phyloP scores from a whole-genome alignment of 2,888 invertebrate species.

The Temnothorax ravouxi region DNA sequence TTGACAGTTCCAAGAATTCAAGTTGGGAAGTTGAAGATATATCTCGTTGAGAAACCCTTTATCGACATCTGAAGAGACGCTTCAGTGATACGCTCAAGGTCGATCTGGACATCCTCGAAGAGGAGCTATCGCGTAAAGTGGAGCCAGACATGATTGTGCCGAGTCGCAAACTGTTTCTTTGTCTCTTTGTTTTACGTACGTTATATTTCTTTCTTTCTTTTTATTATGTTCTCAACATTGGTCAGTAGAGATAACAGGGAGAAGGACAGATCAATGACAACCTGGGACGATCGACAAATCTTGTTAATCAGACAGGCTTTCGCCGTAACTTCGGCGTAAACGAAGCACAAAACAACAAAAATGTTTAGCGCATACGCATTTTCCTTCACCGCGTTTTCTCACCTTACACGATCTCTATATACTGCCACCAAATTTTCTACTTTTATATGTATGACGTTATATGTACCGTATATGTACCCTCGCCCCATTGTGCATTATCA shows the following conservation, averaged over 20 bases:
- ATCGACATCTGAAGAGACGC: constrained; percentile 42
- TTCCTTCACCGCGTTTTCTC: constrained; percentile 75
- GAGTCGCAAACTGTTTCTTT: constrained; percentile 59
- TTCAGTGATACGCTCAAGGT: constrained; percentile 44
- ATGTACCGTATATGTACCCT: constrained; percentile 76
- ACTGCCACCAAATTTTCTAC: constrained; percentile 79
- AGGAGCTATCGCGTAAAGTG: constrained; percentile 37
- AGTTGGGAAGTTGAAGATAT: constrained; percentile 50
- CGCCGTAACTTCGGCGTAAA: constrained; percentile 40
- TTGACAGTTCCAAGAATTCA: constrained; percentile 47
- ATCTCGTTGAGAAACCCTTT: constrained; percentile 44
- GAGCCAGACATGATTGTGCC: constrained; percentile 38
- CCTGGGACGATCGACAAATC: constrained; percentile 39
- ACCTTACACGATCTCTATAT: constrained; percentile 80
- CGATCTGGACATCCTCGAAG: constrained; percentile 54
- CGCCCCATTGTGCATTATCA: constrained; percentile 78
- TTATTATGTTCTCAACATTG: constrained; percentile 60
- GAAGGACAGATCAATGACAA: constrained; percentile 36
- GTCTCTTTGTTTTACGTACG: constrained; percentile 48
- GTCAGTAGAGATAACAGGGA: constrained; percentile 46
- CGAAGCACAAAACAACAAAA: constrained; percentile 59
- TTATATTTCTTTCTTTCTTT: constrained; percentile 48
- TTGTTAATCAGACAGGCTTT: constrained; percentile 26
- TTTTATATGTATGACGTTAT: constrained; percentile 78
- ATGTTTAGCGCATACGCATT: constrained; percentile 59